Evolutionary conservation across 35 echinoderm and acorn worm species (phyloP), one percentile per base, ranked within the genome.

Genomic region (Heliocidaris erythrogramma): DNA sequence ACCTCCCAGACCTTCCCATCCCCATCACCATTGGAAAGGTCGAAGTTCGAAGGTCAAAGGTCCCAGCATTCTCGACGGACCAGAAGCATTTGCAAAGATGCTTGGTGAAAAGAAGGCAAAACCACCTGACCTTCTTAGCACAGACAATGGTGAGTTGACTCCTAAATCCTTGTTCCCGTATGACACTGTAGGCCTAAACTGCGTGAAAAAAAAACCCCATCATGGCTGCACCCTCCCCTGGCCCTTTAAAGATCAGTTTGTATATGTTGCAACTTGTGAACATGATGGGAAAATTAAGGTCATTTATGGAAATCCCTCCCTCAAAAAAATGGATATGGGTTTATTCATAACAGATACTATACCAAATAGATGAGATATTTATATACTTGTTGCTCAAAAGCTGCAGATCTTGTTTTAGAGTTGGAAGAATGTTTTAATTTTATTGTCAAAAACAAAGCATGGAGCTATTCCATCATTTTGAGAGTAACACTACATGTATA

Each of bases 51-150:
- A 94, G 94, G 94, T 49, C 52, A 99, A 97, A 95, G 96, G 98
- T 18, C 98, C 96, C 13, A 97, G 98, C 59, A 94, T 99, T 92
- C 98, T 95, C 61, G 98, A 97, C 94, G 98, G 98, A 27, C 98
- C 96, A 71, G 98, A 97, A 60, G 93, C 96, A 9, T 94, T 97
- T 90, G 98, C 98, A 16, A 96, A 96, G 93, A 35, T 97, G n/a
- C 53, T 97, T 60, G 86, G 65, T 30, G 97, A 99, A 61, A 97
- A 96, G 56, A 59, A 60, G 86, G 86, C 12, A 6, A 96, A 88
- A 30, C 93, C 86, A 59, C 86, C 90, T 4, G 47, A 92, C 18
- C 90, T 49, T 49, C 30, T 2, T 16, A n/a, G 21, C 31, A 30
- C 16, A 50, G 29, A 92, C 48, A 18, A 30, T 50, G 48, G 91